Evolutionary conservation across 2,888 invertebrate genomes (phyloP).

Genomic region (Pseudanteris insignis): DNA sequence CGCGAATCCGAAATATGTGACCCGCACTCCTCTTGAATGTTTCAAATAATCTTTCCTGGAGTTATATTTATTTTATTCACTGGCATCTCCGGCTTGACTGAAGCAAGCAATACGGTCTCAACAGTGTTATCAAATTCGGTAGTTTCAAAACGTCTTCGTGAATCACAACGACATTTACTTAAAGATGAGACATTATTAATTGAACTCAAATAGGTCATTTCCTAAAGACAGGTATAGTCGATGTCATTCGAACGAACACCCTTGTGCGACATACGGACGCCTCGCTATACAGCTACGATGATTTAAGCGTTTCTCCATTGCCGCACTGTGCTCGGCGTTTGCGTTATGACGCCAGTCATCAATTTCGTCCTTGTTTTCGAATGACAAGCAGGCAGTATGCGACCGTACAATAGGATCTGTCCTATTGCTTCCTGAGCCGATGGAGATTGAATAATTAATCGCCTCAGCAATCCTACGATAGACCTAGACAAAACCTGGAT

Average conservation of each 20-base stretch:
- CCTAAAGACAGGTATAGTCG: conserved; percentile 30
- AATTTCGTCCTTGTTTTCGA: conserved; percentile 43
- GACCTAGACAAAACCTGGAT: conserved; percentile 14
- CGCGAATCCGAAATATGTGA: too few relatives aligned
- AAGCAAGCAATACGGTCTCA: too few relatives aligned
- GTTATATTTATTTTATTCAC: too few relatives aligned
- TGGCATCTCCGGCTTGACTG: too few relatives aligned
- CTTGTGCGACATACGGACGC: conserved; percentile 35
- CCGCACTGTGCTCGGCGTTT: conserved; percentile 36
- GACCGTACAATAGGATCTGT: conserved; percentile 35
- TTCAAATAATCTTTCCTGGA: too few relatives aligned
- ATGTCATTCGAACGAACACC: conserved; percentile 33
- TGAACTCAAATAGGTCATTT: conserved; percentile 28
- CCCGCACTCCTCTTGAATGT: too few relatives aligned
- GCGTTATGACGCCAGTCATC: conserved; percentile 45
- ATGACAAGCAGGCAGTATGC: conserved; percentile 32
- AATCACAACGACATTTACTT: too few relatives aligned
- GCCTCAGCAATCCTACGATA: conserved; percentile 19
- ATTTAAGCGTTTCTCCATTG: conserved; percentile 41
- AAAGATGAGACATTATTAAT: too few relatives aligned
- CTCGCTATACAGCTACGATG: conserved; percentile 27
- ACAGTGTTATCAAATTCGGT: too few relatives aligned
- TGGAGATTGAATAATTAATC: conserved; percentile 38
- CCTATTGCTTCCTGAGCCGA: conserved; percentile 16
- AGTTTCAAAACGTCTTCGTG: too few relatives aligned